Percentiles rank a stretch among this genome's conserved stretches.
These are phyloP conservation scores for Magallana ariakensis DNA, from an alignment of 1,140 invertebrate species.

Conservation along the genomic window DNA sequence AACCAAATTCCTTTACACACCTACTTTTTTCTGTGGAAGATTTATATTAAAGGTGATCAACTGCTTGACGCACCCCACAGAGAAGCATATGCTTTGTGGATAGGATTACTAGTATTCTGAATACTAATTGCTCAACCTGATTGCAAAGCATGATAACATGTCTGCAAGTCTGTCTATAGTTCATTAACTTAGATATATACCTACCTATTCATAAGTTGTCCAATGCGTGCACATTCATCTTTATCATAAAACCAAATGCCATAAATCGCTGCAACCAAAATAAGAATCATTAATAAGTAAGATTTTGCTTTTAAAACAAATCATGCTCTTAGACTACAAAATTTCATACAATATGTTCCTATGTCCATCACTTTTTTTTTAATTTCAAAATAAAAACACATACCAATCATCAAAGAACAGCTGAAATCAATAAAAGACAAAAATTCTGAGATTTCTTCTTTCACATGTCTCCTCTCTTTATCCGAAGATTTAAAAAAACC, in stretches of 20 bases:
- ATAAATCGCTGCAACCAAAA: slow-evolving; percentile 81
- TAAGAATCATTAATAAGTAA: background rate
- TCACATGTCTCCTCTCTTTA: no score
- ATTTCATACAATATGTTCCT: no score
- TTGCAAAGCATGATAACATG: background rate
- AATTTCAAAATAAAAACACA: no score
- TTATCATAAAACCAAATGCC: slow-evolving; percentile 97
- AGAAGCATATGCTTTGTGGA: slow-evolving; percentile 7
- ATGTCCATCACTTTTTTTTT: no score
- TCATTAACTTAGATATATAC: no score
- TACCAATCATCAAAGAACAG: no score
- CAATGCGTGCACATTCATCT: slow-evolving; percentile 90
- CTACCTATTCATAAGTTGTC: slow-evolving; percentile 77
- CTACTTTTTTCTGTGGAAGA: background rate
- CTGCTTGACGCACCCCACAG: background rate
- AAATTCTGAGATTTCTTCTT: no score
- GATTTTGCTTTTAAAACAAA: no score
- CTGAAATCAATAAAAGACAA: no score
- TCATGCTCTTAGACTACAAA: no score
- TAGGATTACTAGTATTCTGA: background rate
- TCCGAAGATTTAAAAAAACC: no score
- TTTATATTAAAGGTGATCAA: background rate
- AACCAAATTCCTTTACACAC: slow-evolving; percentile 1
- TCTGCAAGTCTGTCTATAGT: no score
- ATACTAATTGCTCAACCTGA: slow-evolving; percentile 7